Evolutionary conservation across 2,888 invertebrate genomes (phyloP).

Genomic region (Exocentrus adspersus): DNA sequence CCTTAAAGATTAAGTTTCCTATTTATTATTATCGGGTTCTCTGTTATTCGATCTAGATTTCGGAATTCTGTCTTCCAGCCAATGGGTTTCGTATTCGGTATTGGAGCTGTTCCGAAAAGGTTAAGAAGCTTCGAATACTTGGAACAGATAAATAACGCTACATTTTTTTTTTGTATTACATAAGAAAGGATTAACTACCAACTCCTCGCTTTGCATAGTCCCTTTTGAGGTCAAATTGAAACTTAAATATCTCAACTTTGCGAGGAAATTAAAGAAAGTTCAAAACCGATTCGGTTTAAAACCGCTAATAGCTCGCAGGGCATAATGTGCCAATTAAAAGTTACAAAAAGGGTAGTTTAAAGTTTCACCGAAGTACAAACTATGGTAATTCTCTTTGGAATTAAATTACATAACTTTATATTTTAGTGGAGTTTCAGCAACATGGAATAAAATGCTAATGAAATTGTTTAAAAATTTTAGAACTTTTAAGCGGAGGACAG

Average conservation of each 20-base stretch:
- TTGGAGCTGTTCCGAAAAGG: background rate
- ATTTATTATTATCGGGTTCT: slow-evolving; percentile 19
- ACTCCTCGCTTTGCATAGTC: background rate
- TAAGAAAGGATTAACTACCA: no score
- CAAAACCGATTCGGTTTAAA: background rate
- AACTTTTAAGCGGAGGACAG: background rate
- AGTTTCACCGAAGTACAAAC: background rate
- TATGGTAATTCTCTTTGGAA: background rate
- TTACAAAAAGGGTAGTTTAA: background rate
- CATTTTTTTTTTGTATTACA: no score
- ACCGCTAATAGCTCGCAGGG: background rate
- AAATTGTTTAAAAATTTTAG: background rate
- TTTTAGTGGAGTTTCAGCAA: slow-evolving; percentile 7
- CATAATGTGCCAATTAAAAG: slow-evolving; percentile 9
- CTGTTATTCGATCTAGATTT: slow-evolving; percentile 21
- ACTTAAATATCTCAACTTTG: background rate
- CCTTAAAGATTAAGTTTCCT: slow-evolving; percentile 25
- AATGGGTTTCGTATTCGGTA: slow-evolving; percentile 9
- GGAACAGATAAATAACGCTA: no score
- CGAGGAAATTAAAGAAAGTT: background rate
- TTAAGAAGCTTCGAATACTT: no score
- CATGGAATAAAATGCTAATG: background rate
- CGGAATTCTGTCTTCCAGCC: slow-evolving; percentile 7
- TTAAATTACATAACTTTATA: background rate
- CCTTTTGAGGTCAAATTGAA: background rate